Conservation (phyloP, 2,113 vertebrate genomes). For the Anhinga rufa region DNA sequence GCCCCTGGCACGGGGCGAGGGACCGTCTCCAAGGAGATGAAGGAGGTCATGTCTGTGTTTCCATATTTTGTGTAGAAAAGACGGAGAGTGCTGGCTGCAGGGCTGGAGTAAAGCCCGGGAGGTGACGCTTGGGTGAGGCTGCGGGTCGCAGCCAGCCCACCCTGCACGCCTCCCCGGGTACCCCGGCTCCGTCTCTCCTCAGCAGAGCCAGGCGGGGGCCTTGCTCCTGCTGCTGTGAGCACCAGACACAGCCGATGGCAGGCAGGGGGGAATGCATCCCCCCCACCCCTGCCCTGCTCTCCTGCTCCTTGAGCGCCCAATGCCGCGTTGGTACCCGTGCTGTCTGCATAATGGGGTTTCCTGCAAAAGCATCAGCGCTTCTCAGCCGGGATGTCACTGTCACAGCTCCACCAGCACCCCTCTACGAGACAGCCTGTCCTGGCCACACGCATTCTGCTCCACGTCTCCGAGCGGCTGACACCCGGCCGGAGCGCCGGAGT, state of each 20-base stretch:
- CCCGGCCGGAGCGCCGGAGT: fast-evolving
- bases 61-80: fast-evolving
- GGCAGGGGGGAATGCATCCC: not conserved
- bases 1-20: fast-evolving
- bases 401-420: not conserved
- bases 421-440: not conserved
- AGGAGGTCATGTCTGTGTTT: fast-evolving
- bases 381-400: not conserved
- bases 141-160: not conserved
- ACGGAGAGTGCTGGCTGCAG: fast-evolving
- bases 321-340: fast-evolving
- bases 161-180: fast-evolving
- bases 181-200: fast-evolving
- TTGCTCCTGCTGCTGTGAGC: not conserved
- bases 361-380: not conserved
- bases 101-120: not conserved
- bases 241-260: not conserved
- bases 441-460: not conserved
- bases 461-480: fast-evolving
- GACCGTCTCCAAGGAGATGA: fast-evolving
- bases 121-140: not conserved
- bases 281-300: not conserved
- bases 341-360: fast-evolving
- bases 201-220: fast-evolving
- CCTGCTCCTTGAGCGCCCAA: not conserved